Evolutionary conservation across 2,888 invertebrate genomes (phyloP), one percentile per base, ranked within the genome.

Genomic region (Erebia ligea): DNA sequence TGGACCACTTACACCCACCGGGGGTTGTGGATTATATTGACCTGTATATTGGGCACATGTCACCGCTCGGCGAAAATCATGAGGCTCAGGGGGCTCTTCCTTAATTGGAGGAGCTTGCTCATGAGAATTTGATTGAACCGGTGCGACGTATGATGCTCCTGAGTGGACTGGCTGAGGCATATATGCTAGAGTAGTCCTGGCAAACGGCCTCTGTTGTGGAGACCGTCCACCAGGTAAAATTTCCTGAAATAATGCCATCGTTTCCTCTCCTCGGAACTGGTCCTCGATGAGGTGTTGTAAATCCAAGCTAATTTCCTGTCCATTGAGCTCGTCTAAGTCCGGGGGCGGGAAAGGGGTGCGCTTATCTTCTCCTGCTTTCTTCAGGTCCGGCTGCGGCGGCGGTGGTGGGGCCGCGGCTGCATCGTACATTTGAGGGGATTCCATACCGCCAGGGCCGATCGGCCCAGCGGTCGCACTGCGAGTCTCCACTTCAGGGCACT

Each of bases 121-220:
- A 59, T 96, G 95, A 1, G 87, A 83, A 65, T 83, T 90, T 1
- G 90, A 81, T 79, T 95, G 95, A 3, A 92, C 92, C 15, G 95
- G 95, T 40, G 94, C 89, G 19, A 87, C 93, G 73, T 90, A 92
- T 3, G 96, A 95, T 9, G 95, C 95, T 11, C 96, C 96, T 73
- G 96, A 97, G 86, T 98, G 97, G 4, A 98, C 98, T 21, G 98
- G 97, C 88, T 98, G 98, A 0, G 98, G 98, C 97, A 98, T 98
- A 82, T 98, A 98, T 19, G 97, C 97, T 71, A 98, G 87, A 0
- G 97, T 96, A 34, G 96, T 96, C 73, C 97, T 90, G 2, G 96
- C 95, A 80, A 95, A 95, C 74, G 80, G 81, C 66, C 81, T 79
- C 69, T 79, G 82, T 77, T 92, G 90, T 15, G 93, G 93, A n/a